A percentile compares a stretch with the other conserved stretches of the same genome.
Evolutionary conservation across 2,797 vertebrate species (phyloP).

Genomic region (Botia kubotai): DNA sequence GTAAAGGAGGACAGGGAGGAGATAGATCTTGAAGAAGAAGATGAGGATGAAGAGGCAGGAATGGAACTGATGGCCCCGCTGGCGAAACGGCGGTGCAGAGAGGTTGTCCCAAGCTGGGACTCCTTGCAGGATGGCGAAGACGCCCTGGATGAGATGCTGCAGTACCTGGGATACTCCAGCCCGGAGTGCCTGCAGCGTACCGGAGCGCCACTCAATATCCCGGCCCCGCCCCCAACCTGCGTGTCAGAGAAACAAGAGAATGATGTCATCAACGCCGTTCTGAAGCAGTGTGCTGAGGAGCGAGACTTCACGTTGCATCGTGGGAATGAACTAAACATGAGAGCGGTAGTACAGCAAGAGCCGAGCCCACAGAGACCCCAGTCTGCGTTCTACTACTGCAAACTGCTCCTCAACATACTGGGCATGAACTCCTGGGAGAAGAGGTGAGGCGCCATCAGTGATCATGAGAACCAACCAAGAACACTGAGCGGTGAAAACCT

Average conservation of each 20-base stretch:
- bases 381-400: conserved; percentile 97
- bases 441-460: conserved; percentile 80
- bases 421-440: conserved; percentile 99
- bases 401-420: conserved; percentile 95
- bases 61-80: conserved; percentile 81
- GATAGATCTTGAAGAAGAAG: conserved; percentile 66
- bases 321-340: conserved; percentile 92
- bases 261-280: conserved; percentile 95
- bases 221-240: conserved; percentile 90
- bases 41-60: conserved; percentile 73
- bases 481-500: neutral
- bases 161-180: conserved; percentile 94
- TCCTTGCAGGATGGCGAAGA: conserved; percentile 91
- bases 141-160: conserved; percentile 92
- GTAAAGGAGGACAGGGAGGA: conserved; percentile 65
- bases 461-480: neutral
- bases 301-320: conserved; percentile 89
- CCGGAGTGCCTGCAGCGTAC: conserved; percentile 96
- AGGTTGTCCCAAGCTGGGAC: conserved; percentile 92
- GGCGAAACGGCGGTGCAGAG: conserved; percentile 88
- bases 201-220: conserved; percentile 92
- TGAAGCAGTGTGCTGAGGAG: conserved; percentile 94
- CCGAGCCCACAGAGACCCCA: conserved; percentile 88
- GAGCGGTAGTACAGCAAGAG: conserved; percentile 88
- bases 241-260: conserved; percentile 98